Evolutionary conservation across 2,797 vertebrate genomes (phyloP).

Genomic region (Discoglossus pictus): DNA sequence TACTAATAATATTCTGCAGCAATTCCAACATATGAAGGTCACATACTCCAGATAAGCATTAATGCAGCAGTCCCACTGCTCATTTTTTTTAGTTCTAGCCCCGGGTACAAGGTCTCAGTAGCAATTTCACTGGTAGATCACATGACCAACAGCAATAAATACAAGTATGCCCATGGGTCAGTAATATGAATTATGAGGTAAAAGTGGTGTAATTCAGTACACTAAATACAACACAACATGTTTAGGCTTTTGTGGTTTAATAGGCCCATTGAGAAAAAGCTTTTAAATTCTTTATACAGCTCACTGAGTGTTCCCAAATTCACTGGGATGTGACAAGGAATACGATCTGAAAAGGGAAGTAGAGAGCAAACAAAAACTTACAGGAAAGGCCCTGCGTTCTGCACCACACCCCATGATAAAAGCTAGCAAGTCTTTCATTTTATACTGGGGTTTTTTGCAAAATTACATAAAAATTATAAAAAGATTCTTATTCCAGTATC

Average conservation of each 20-base stretch:
- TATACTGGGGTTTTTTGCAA: too few species aligned
- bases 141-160: not conserved
- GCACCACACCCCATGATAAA: constrained; percentile 28
- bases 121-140: too few species aligned
- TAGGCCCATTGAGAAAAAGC: too few species aligned
- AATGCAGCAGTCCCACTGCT: not conserved
- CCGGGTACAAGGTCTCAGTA: not conserved
- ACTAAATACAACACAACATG: too few species aligned
- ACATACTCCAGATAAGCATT: constrained; percentile 16
- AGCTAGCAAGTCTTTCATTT: not conserved
- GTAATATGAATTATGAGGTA: not conserved
- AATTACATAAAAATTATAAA: too few species aligned
- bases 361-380: not conserved
- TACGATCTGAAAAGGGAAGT: not conserved
- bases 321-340: not conserved
- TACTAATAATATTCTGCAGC: not conserved
- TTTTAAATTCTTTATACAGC: not conserved
- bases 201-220: not conserved
- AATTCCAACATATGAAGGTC: constrained; percentile 23
- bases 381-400: not conserved
- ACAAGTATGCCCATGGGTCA: not conserved
- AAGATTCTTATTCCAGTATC: too few species aligned
- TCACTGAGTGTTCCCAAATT: not conserved
- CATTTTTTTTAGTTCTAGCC: not conserved
- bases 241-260: too few species aligned